Evolutionary conservation across 1,140 invertebrate species (phyloP).

Genomic region (Drosophila nasuta): DNA sequence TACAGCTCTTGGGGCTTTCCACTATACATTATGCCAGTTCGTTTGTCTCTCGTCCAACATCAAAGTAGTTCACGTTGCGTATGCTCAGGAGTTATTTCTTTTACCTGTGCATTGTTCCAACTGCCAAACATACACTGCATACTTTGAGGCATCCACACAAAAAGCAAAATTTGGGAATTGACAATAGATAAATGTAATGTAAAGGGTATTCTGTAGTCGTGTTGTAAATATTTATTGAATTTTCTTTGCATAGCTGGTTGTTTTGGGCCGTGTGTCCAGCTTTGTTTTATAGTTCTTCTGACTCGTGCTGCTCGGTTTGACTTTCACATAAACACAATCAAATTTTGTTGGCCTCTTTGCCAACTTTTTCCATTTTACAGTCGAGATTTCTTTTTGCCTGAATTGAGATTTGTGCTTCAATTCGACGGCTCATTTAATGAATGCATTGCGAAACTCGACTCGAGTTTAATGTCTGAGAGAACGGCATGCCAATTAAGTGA

Average conservation of each 20-base stretch:
- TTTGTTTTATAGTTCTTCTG: background rate
- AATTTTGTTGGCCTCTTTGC: slow-evolving; percentile 23
- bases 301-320: slow-evolving; percentile 7
- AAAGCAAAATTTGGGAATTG: too few species aligned
- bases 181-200: background rate
- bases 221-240: slow-evolving; percentile 8
- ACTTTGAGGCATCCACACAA: background rate
- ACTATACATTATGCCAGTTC: background rate
- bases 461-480: slow-evolving; percentile 8
- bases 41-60: slow-evolving; percentile 9
- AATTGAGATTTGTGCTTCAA: slow-evolving; percentile 19
- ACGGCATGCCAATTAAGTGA: slow-evolving; percentile 60
- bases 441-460: slow-evolving; percentile 20
- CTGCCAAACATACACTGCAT: background rate
- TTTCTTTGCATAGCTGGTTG: slow-evolving; percentile 30
- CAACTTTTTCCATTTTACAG: slow-evolving; percentile 28
- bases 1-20: background rate
- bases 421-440: slow-evolving; percentile 30
- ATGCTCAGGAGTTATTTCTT: background rate
- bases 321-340: slow-evolving; percentile 37
- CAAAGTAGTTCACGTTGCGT: slow-evolving; percentile 14
- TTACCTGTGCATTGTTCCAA: background rate
- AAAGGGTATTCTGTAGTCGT: slow-evolving; percentile 20
- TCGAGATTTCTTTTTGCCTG: background rate
- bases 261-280: background rate